These are phyloP conservation scores for Adelognathus sp. DNA, from an alignment of 2,888 invertebrate genomes.

Conservation along the genomic window DNA sequence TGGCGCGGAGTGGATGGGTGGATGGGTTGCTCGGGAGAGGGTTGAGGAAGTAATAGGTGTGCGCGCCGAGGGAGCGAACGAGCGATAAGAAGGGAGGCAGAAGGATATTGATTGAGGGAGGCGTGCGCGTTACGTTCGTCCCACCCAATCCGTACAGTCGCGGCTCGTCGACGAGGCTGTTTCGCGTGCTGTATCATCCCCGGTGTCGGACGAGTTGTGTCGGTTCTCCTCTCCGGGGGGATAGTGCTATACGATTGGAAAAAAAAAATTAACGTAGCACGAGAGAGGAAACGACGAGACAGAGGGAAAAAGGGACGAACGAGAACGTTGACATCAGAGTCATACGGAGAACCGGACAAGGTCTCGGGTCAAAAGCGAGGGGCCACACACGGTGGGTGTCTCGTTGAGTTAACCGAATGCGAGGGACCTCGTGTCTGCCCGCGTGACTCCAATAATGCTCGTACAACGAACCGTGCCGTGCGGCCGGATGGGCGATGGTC, in stretches of 20 bases:
- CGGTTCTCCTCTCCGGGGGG: constrained; percentile 81
- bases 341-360: not conserved
- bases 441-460: constrained; percentile 48
- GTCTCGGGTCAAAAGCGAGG: not conserved
- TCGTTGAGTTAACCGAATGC: constrained; percentile 46
- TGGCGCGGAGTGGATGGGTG: not conserved
- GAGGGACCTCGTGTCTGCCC: constrained; percentile 48
- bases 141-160: constrained; percentile 55
- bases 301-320: not conserved
- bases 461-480: constrained; percentile 60
- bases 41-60: constrained; percentile 28
- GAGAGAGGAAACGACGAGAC: not conserved
- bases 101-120: constrained; percentile 73
- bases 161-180: constrained; percentile 33
- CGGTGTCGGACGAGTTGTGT: constrained; percentile 54
- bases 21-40: not conserved
- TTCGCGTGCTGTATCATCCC: constrained; percentile 43
- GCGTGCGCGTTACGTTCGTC: constrained; percentile 64
- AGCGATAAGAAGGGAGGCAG: constrained; percentile 59
- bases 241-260: constrained; percentile 80
- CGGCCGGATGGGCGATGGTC: constrained; percentile 57
- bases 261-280: constrained; percentile 77
- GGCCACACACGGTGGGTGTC: not conserved
- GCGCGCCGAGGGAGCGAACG: constrained; percentile 45
- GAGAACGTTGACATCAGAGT: not conserved